Evolutionary conservation across 2,113 vertebrate genomes (phyloP).

Genomic region (Stomatorhinus ivindoensis): DNA sequence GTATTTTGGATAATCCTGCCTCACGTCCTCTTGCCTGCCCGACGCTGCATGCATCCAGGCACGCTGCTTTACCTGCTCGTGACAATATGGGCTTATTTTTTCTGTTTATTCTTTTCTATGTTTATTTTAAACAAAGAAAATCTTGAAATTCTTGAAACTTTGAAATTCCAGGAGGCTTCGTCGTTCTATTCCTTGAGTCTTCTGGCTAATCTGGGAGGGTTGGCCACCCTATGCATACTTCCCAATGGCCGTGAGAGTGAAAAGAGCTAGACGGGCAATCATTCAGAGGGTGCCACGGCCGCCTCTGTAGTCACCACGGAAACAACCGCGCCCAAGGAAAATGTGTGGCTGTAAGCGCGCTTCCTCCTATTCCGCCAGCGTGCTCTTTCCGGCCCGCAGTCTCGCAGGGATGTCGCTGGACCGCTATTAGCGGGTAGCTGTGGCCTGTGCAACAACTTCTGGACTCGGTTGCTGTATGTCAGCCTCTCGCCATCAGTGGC

Average conservation of each 20-base stretch:
- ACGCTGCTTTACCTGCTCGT: too few species aligned
- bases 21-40: too few species aligned
- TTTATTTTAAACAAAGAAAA: neutral
- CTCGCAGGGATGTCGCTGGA: neutral
- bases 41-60: too few species aligned
- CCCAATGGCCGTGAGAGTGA: neutral
- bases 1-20: too few species aligned
- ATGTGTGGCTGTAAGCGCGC: neutral
- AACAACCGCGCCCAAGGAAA: neutral
- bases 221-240: neutral
- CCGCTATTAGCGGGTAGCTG: neutral
- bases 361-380: neutral
- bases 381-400: neutral
- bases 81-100: too few species aligned
- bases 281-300: neutral
- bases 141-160: neutral
- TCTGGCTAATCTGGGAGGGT: neutral
- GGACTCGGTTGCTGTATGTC: constrained; percentile 31
- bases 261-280: neutral
- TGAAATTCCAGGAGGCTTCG: neutral
- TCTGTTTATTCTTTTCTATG: neutral
- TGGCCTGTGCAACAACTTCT: too few species aligned
- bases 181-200: neutral
- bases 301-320: neutral
- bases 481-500: constrained; percentile 49